Conservation (phyloP, 2,888 invertebrate species). For the Malthinus flaveolus region DNA sequence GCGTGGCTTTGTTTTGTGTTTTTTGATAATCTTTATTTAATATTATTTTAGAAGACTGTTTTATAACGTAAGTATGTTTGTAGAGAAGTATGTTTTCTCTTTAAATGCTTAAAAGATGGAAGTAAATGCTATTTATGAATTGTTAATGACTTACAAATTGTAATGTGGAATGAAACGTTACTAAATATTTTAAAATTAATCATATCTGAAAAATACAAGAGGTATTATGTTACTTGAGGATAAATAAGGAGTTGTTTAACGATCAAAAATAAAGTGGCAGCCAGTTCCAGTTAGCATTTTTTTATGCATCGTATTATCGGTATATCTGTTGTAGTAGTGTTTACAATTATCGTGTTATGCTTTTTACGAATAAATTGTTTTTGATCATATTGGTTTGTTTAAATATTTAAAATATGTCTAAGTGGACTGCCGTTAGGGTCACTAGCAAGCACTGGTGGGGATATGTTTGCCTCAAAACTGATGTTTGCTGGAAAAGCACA, state of each 20-base stretch:
- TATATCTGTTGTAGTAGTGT: constrained; percentile 35
- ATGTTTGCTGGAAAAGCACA: too few relatives aligned
- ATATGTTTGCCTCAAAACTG: too few relatives aligned
- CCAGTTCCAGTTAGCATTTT: constrained; percentile 12
- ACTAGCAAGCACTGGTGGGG: too few relatives aligned
- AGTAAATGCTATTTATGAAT: constrained; percentile 23
- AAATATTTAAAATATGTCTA: not conserved
- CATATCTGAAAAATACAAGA: constrained; percentile 12
- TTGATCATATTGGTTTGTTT: not conserved
- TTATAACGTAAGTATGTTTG: constrained; percentile 9
- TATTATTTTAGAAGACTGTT: constrained; percentile 19
- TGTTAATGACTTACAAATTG: constrained; percentile 17
- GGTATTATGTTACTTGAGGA: not conserved
- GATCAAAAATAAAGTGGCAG: constrained; percentile 15
- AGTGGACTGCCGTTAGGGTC: not conserved
- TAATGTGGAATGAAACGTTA: constrained; percentile 17
- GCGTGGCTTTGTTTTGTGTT: not conserved
- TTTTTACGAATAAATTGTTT: constrained; percentile 20
- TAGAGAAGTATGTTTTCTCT: constrained; percentile 13
- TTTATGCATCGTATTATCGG: constrained; percentile 24
- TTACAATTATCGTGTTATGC: constrained; percentile 32
- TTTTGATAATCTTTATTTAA: constrained; percentile 6
- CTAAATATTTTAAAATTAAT: constrained; percentile 1
- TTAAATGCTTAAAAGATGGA: constrained; percentile 8
- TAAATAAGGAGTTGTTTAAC: not conserved